phyloP scores from a whole-genome alignment of 1,140 invertebrate genomes.

The Streblospio benedicti region DNA sequence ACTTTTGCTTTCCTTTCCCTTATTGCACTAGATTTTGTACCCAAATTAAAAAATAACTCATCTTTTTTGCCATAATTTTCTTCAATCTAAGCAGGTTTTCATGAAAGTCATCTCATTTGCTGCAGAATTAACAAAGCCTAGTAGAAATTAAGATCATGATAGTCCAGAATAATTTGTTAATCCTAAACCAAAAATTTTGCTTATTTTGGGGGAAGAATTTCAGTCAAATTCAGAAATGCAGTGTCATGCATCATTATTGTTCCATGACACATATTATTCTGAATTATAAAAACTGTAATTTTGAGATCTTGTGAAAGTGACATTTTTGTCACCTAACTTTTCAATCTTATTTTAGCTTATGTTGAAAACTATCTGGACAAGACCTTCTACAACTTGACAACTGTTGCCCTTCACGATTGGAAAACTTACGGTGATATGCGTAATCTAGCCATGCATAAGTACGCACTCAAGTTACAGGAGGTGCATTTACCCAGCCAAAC shows the following conservation, averaged over 20 bases:
- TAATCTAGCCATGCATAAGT: slow-evolving; percentile 77
- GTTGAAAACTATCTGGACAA: slow-evolving; percentile 87
- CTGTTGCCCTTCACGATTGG: slow-evolving; percentile 95
- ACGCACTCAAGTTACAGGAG: slow-evolving; percentile 70
- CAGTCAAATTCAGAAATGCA: no score
- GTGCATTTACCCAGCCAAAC: slow-evolving; percentile 92
- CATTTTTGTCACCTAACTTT: not conserved
- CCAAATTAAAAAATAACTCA: not conserved
- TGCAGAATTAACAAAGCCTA: no score
- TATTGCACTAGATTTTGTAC: not conserved
- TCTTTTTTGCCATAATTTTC: no score
- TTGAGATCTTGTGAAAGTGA: not conserved
- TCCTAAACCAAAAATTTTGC: no score
- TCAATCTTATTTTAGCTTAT: slow-evolving; percentile 45
- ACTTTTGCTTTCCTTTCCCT: not conserved
- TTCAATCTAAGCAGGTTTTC: no score
- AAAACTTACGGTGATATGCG: slow-evolving; percentile 95
- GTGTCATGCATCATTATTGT: no score
- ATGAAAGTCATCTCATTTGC: no score
- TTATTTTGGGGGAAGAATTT: no score
- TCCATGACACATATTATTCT: not conserved
- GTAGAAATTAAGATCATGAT: no score
- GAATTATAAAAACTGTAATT: not conserved
- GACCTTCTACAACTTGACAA: slow-evolving; percentile 95
- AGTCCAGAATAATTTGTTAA: no score